Evolutionary conservation across 2,888 invertebrate genomes (phyloP), one percentile per base, ranked within the genome.

Genomic region (Eupithecia exiguata): DNA sequence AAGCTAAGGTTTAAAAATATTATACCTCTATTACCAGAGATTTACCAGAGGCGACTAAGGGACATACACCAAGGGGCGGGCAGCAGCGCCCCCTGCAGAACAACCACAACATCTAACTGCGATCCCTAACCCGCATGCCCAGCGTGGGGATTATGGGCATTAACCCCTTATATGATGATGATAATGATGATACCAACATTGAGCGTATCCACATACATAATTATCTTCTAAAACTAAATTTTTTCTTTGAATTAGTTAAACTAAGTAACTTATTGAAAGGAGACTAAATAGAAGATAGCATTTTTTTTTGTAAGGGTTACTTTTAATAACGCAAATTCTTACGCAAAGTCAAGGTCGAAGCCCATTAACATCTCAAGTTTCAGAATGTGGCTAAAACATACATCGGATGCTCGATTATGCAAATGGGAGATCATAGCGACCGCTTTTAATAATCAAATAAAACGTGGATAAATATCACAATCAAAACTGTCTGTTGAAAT

Each of bases 371-470:
- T 70, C 71, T 69, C 71, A 68, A 21, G 61, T 72, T 73, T 49
- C 68, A 12, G 49, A 72, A 75, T 74, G 61, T 74, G 38, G 49
- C 62, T 21, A 75, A 74, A 80, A 84, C 63, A 79, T 79, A 73
- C 63, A 73, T 74, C 77, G 78, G 76, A 79, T 79, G 79, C 74
- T 74, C 83, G 82, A 70, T 81, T 84, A 87, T 85, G 85, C 79
- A 82, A 85, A 87, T 85, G 71, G 77, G 71, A 74, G 77, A 82
- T 84, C 81, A 82, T 81, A 82, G 78, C 75, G 70, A 75, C 76
- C 73, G 79, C 79, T 72, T 76, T 68, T 72, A 68, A 62, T 75
- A 73, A 30, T 67, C 73, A 77, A 81, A 81, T 81, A 81, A 81
- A 65, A 36, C 35, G 16, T 9, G 3, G 9, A 36, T 40, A 40